A percentile compares a stretch with the other conserved stretches of the same genome.
Conservation (phyloP, 2,797 vertebrate species). For the Crenichthys baileyi region DNA sequence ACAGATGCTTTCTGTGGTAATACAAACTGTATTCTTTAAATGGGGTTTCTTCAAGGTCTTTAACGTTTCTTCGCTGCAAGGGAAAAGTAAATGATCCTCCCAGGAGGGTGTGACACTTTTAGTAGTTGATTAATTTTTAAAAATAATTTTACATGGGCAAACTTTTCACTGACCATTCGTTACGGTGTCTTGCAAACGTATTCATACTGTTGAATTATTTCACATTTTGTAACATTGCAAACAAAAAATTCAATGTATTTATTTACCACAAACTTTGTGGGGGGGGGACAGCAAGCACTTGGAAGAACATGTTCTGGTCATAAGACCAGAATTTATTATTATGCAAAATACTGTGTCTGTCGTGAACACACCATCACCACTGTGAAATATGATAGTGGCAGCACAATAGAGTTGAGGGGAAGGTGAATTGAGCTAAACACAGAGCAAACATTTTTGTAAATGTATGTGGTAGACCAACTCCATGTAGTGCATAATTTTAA, state of each 20-base stretch:
- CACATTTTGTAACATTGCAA: too few relatives aligned
- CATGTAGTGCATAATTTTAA: too few relatives aligned
- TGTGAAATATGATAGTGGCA: background rate
- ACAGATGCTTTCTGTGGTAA: constrained; percentile 31
- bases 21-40: constrained; percentile 1
- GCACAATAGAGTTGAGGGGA: background rate
- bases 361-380: background rate
- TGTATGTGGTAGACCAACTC: background rate
- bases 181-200: background rate
- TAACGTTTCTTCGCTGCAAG: background rate
- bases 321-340: background rate
- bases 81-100: background rate
- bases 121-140: background rate
- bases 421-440: background rate
- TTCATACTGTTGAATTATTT: background rate
- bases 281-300: too few relatives aligned
- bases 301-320: background rate
- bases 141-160: background rate
- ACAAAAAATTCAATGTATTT: too few relatives aligned
- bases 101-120: background rate
- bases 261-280: too few relatives aligned
- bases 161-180: background rate
- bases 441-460: background rate
- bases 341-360: background rate
- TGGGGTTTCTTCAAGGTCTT: background rate